A percentile compares a stretch with the other conserved stretches of the same genome.
Evolutionary conservation across 2,797 vertebrate genomes (phyloP).

Genomic region (Eidolon dupreanum): DNA sequence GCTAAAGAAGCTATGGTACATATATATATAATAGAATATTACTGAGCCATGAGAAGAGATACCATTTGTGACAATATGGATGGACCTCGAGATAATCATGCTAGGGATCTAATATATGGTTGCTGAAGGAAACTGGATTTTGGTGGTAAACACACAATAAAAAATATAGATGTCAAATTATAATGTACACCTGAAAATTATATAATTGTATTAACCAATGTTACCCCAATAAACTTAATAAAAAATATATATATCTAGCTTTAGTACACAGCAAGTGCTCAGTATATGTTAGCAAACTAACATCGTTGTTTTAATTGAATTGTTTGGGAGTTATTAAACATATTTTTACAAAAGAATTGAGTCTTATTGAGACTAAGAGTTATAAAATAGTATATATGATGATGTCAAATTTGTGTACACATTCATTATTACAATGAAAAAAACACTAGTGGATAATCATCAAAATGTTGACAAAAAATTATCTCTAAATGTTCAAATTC

Average conservation of each 20-base stretch:
- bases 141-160: too few relatives aligned
- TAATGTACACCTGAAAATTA: too few relatives aligned
- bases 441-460: background rate
- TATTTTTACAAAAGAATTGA: conserved; percentile 13
- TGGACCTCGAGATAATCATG: too few relatives aligned
- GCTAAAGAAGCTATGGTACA: too few relatives aligned
- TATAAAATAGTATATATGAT: background rate
- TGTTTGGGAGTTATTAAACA: conserved; percentile 9
- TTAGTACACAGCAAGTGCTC: background rate
- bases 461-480: conserved; percentile 40
- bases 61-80: too few relatives aligned
- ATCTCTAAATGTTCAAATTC: background rate
- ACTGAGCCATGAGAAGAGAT: too few relatives aligned
- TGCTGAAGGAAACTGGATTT: too few relatives aligned
- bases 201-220: too few relatives aligned
- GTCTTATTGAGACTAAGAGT: background rate
- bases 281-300: background rate
- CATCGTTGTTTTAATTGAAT: conserved; percentile 26
- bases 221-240: too few relatives aligned
- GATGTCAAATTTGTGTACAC: background rate
- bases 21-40: too few relatives aligned
- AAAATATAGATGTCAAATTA: too few relatives aligned
- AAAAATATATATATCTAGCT: background rate
- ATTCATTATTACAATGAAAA: background rate
- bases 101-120: too few relatives aligned